Evolutionary conservation across 2,113 vertebrate genomes (phyloP).

Genomic region (Pavo muticus): DNA sequence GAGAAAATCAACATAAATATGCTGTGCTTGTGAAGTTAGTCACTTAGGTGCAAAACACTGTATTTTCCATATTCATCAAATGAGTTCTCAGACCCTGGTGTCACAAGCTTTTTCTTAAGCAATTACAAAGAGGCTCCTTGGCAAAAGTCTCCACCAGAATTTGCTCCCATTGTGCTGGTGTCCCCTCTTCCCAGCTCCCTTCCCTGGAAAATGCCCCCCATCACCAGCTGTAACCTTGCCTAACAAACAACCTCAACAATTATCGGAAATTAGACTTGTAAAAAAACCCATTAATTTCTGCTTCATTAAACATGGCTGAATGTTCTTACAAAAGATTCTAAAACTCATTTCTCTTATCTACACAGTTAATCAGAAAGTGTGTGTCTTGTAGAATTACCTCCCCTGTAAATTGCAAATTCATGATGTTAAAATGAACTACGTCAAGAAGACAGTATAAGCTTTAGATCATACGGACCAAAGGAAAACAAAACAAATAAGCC

Average conservation of each 20-base stretch:
- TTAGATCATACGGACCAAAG: constrained; percentile 56
- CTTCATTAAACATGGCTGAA: constrained; percentile 34
- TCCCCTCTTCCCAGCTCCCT: not conserved
- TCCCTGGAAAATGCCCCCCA: not conserved
- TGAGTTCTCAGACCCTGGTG: not conserved
- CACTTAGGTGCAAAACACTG: not conserved
- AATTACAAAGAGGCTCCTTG: not conserved
- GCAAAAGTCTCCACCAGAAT: not conserved
- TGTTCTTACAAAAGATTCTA: constrained; percentile 60
- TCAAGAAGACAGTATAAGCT: constrained; percentile 46
- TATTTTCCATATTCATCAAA: not conserved
- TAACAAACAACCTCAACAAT: not conserved
- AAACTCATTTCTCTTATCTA: constrained; percentile 63
- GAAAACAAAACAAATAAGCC: constrained; percentile 42
- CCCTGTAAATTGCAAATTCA: constrained; percentile 69
- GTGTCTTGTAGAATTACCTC: constrained; percentile 68
- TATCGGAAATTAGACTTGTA: not conserved
- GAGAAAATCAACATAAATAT: not conserved
- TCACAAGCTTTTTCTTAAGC: not conserved
- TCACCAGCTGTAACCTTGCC: not conserved
- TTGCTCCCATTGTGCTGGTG: not conserved
- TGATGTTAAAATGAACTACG: constrained; percentile 53
- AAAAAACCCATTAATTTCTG: not conserved
- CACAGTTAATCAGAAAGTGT: constrained; percentile 69
- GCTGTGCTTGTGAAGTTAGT: not conserved